Evolutionary conservation across 2,888 invertebrate species (phyloP), one percentile per base, ranked within the genome.

Genomic region (Perizoma affinitatum): DNA sequence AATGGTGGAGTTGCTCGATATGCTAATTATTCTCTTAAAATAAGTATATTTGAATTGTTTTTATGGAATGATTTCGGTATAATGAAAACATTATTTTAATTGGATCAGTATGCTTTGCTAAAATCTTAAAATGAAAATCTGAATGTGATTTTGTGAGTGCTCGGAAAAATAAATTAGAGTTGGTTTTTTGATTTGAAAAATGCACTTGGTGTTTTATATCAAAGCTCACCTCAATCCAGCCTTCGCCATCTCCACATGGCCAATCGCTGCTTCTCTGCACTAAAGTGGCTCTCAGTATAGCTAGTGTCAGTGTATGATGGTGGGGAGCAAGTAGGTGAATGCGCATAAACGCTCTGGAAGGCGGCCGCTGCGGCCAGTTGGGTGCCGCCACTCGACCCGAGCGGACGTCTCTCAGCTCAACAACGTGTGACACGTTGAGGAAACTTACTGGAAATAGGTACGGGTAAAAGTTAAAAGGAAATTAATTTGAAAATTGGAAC

Each of bases 221-320:
- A 33, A 3, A 5, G 49, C 63, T 63, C 58, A 94, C 94, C 90
- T 94, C 93, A 58, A 94, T 88, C 83, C 93, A 88, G 0, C 92
- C 93, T 45, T 81, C 82, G 6, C 90, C 91, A 5, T 80, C 83
- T 0, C 90, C 90, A 63, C 93, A 93, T 0, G 88, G 90, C 76
- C 76, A 64, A 4, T 61, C 59, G 5, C 34, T 54, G 54, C 53
- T 49, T 5, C 41, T 46, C 34, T 68, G 69, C 5, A 77, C 85
- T 4, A 84, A 76, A 1, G 73, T 72, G 0, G 87, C 79, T 10
- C 71, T 63, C 1, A 77, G 74, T 52, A 88, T 78, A 0, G 87
- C 82, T 2, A 83, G 73, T 0, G 85, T 73, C 9, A 90, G 73
- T 10, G 88, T 89, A 65, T 87, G 83, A 0, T 75, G 79, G 54